A percentile compares a stretch with the other conserved stretches of the same genome.
Conservation (phyloP, 2,888 invertebrate genomes). For the Cloeon dipterum region DNA sequence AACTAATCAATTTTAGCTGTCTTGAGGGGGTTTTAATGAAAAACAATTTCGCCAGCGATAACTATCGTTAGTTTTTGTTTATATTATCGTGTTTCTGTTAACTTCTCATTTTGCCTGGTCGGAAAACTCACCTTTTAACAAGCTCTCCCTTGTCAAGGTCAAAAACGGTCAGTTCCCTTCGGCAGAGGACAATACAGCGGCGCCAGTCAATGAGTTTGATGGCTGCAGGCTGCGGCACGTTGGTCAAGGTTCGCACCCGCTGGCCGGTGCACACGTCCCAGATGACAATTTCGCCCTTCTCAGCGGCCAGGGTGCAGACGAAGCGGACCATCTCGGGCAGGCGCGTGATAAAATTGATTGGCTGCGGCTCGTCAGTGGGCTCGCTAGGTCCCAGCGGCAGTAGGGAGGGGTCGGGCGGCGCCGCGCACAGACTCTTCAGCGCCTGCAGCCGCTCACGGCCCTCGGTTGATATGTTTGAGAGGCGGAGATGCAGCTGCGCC, state of each 20-base stretch:
- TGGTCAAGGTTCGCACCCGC: conserved; percentile 31
- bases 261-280: conserved; percentile 41
- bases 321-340: conserved; percentile 42
- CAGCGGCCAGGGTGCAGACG: conserved; percentile 50
- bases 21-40: too few relatives aligned
- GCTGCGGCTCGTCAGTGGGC: conserved; percentile 3
- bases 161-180: conserved; percentile 56
- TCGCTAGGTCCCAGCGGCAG: conserved; percentile 24
- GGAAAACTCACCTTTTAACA: conserved; percentile 20
- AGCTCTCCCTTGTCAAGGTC: conserved; percentile 47
- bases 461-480: conserved; percentile 15
- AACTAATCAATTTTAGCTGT: too few relatives aligned
- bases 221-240: conserved; percentile 54
- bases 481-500: conserved; percentile 32
- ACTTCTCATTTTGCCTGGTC: too few relatives aligned
- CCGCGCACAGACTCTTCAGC: conserved; percentile 23
- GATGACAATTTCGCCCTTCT: conserved; percentile 52
- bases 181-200: conserved; percentile 56
- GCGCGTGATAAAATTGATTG: conserved; percentile 21
- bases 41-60: too few relatives aligned
- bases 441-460: conserved; percentile 13
- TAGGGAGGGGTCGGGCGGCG: conserved; percentile 35
- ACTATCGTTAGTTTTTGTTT: too few relatives aligned
- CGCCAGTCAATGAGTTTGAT: conserved; percentile 48
- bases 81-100: too few relatives aligned